Evolutionary conservation across 2,888 invertebrate genomes (phyloP), one percentile per base, ranked within the genome.

Genomic region (Ochropleura leucogaster): DNA sequence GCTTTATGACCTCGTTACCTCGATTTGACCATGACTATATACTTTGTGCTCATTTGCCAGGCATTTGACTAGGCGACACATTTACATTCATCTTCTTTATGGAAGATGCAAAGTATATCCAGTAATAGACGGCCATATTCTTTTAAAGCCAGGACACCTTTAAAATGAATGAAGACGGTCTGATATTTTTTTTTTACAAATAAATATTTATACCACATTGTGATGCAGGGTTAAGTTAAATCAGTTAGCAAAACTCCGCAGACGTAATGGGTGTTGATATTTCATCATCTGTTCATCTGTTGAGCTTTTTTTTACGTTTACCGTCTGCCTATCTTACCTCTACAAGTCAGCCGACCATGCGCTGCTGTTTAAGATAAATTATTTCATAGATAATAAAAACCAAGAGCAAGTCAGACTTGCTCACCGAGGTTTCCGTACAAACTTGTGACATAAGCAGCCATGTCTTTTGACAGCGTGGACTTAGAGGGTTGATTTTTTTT

Each of bases 1-100:
- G 55, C 62, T 16, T 51, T 63, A 44, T 46, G 59, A 68, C 67
- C 68, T 77, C 57, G 57, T 69, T 66, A 30, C 68, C 67, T 57
- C 57, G 44, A 70, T 78, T 64, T 55, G 30, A 30, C 30, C 30
- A 30, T 30, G 30, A 3, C 30, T 30, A 30, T 12, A 51, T 68
- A 3, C 12, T 5, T 1, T 1, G 46, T 3, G 30, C 14, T 18
- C 5, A 5, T 20, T 66, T 0, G 14, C 3, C 12, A 49, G 9
- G 1, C 14, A 30, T 7, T 12, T n/a, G n/a, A 8, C 42, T 42
- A 12, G 12, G 3, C 4, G n/a, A 55, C 12, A 55, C n/a, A 69
- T 40, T 55, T 47, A 20, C 8, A 40, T 57, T 44, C 6, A 18
- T 42, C 4, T 47, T 69, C 9, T 70, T 72, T 2, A 7, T n/a